These are phyloP conservation scores for Cyprinodon tularosa DNA, from an alignment of 2,113 vertebrate genomes.

Conservation along the genomic window DNA sequence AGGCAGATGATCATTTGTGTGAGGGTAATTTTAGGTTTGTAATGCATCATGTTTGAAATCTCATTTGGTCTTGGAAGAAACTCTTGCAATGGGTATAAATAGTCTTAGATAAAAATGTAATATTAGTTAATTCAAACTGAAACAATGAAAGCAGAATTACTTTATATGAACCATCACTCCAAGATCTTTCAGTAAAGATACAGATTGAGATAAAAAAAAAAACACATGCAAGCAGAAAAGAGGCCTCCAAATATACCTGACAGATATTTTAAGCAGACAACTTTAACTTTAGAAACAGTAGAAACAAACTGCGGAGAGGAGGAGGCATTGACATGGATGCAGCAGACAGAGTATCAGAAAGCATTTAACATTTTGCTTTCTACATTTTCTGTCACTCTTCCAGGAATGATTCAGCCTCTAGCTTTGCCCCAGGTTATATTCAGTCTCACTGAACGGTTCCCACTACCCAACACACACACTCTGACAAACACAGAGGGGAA, in stretches of 20 bases:
- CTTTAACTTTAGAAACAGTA: constrained; percentile 14
- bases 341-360: constrained; percentile 60
- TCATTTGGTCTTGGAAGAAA: not conserved
- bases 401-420: constrained; percentile 61
- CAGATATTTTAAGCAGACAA: constrained; percentile 25
- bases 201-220: not conserved
- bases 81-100: not conserved
- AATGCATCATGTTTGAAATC: not conserved
- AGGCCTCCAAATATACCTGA: constrained; percentile 6
- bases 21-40: not conserved
- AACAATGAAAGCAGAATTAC: too few species aligned
- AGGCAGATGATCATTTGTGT: not conserved
- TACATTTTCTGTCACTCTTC: constrained; percentile 62
- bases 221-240: constrained; percentile 8
- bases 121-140: not conserved
- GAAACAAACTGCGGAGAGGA: not conserved
- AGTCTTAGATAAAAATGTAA: not conserved
- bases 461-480: constrained; percentile 9
- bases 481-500: not conserved
- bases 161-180: not conserved
- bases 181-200: not conserved
- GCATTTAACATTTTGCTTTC: constrained; percentile 60
- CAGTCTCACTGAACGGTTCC: constrained; percentile 31
- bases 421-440: constrained; percentile 58
- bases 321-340: constrained; percentile 15